Conservation (phyloP, 30 jellyfish, hydroid and myxozoan genomes). For the Turritopsis dohrnii region DNA sequence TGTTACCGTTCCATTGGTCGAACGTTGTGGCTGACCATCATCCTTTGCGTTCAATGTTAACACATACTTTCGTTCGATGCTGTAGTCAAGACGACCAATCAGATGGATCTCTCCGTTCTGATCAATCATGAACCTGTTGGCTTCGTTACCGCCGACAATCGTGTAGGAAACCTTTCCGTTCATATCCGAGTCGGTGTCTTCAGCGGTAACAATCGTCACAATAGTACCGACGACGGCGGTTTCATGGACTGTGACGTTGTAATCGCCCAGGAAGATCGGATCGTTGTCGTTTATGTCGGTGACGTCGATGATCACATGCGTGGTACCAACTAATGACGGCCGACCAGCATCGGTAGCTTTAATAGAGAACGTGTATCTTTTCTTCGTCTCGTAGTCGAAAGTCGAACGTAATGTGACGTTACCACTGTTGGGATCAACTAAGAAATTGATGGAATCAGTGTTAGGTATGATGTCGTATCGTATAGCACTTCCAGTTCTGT, state of each 20-base stretch:
- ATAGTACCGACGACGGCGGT: conserved; percentile 61
- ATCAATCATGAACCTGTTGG: conserved; percentile 56
- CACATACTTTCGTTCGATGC: conserved; percentile 24
- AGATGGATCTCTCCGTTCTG: conserved; percentile 54
- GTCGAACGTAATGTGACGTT: not conserved
- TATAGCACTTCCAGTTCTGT: conserved; percentile 27
- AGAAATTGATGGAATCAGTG: not conserved
- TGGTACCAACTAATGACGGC: conserved; percentile 31
- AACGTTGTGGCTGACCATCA: conserved; percentile 33
- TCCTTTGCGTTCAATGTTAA: conserved; percentile 61
- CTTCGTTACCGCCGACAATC: conserved; percentile 53
- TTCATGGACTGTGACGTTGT: conserved; percentile 58
- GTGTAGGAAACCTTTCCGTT: conserved; percentile 48
- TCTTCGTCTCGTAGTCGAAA: conserved; percentile 41
- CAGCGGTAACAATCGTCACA: conserved; percentile 48
- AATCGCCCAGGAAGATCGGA: conserved; percentile 44
- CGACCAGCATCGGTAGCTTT: conserved; percentile 58
- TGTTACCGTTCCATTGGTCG: conserved; percentile 42
- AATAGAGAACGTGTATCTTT: conserved; percentile 27
- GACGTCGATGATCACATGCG: conserved; percentile 48
- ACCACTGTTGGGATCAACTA: conserved; percentile 9
- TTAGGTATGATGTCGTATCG: conserved; percentile 12
- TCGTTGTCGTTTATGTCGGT: conserved; percentile 71
- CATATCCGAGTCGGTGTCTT: conserved; percentile 57
- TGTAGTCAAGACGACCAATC: conserved; percentile 37